Evolutionary conservation across 2,888 invertebrate genomes (phyloP), one percentile per base, ranked within the genome.

Genomic region (Apodemia mormo): DNA sequence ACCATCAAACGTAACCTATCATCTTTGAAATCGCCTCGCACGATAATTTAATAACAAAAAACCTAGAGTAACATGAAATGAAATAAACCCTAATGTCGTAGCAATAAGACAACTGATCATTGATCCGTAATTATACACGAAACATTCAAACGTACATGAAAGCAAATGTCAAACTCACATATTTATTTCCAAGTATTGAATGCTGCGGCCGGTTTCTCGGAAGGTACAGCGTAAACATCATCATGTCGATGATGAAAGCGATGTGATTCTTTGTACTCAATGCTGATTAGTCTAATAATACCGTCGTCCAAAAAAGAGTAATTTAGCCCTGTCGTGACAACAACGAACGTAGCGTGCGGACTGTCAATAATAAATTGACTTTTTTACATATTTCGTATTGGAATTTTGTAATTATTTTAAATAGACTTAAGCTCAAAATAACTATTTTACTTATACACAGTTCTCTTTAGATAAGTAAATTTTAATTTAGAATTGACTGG

Each of bases 171-270:
- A 93, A 93, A 90, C 90, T 90, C 90, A 91, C 92, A 91, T 91
- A 93, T 93, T 92, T 93, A 93, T 92, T 93, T 93, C 93, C 92
- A 89, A 92, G 93, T 93, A 93, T 93, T 92, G 93, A 91, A 93
- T 89, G 87, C 83, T 85, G 88, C 85, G 83, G 84, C 84, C 81
- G 85, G 87, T 79, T 92, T 93, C 92, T 90, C 83, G 83, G 92
- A 92, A 93, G 85, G 86, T 85, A 81, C 86, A 84, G 82, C 84
- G 89, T 92, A 93, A 92, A 93, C 92, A 93, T 87, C 88, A 88
- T 85, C 88, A 81, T 91, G 92, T 93, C 93, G 92, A 92, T 93
- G 93, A 93, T 93, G 92, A 93, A 93, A 93, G 93, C 91, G 90
- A 91, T 90, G 88, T 88, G 88, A 83, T 85, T 87, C 93, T 93